phyloP scores from a whole-genome alignment of 2,888 invertebrate genomes.

The Apamea epomidion region DNA sequence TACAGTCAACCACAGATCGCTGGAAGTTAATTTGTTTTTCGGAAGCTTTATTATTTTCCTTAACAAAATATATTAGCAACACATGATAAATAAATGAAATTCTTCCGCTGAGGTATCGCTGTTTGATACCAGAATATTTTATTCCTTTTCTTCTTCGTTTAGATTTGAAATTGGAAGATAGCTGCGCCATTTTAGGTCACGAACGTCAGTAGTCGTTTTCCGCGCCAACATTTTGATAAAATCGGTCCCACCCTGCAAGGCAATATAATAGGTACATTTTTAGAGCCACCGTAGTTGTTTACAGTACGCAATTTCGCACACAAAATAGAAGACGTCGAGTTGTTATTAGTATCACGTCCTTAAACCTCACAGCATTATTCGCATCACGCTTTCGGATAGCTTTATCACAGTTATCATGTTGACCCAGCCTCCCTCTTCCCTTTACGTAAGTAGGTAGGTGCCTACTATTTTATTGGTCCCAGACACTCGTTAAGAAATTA shows the following conservation, averaged over 20 bases:
- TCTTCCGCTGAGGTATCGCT: not conserved
- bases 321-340: conserved; percentile 58
- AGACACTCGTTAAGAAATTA: conserved; percentile 45
- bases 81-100: not conserved
- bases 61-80: too few relatives aligned
- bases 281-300: conserved; percentile 50
- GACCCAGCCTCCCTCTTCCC: conserved; percentile 53
- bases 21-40: too few relatives aligned
- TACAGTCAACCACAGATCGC: too few relatives aligned
- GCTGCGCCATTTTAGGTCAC: conserved; percentile 20
- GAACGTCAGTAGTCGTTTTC: conserved; percentile 12
- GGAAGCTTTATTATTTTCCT: too few relatives aligned
- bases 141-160: not conserved
- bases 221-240: conserved; percentile 24
- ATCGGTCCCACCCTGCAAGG: conserved; percentile 6
- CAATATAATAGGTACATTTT: conserved; percentile 35
- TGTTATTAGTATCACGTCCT: conserved; percentile 69
- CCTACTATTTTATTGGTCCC: conserved; percentile 51
- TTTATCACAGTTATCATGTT: conserved; percentile 74
- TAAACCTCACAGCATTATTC: conserved; percentile 70
- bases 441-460: not conserved
- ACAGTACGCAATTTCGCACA: conserved; percentile 56
- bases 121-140: not conserved
- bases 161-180: conserved; percentile 27
- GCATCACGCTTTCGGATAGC: conserved; percentile 70